Base-by-base conservation (phyloP, 2,888 invertebrate genomes). In the Hemaris fuciformis region DNA sequence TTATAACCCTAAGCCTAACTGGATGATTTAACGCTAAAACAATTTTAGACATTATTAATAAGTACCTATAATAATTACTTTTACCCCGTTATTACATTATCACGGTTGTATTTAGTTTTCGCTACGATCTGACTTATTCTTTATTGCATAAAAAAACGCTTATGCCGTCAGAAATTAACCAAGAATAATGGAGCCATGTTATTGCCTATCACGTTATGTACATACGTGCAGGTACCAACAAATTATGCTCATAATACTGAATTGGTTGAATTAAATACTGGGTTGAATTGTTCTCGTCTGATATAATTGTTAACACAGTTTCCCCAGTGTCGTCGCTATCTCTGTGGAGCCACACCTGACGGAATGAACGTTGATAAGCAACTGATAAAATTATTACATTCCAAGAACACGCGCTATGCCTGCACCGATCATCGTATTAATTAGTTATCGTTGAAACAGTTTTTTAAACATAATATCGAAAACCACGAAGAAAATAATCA, bases 291-390 rank as follows among this genome's bases (percentile, higher is more conserved):
- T 48, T 60, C 48, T 22, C 45, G 57, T 25, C 34, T 60, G 23
- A 34, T 61, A 58, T 38, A 57, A 61, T 58, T 61, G 57, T 57
- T 45, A 61, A 46, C 46, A 61, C 43, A 57, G 22, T 61, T 61
- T 61, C 61, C 15, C 45, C 34, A 20, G 57, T 48, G 41, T 46
- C 22, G 41, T 4, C 18, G 34, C 38, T 61, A 61, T 61, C 61
- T 45, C 41, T n/a, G 1, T 20, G 38, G 46, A 63, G 71, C 74
- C 76, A 64, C 75, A 75, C 80, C 79, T 79, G 75, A 70, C 66
- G 72, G 67, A 62, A 62, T 66, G 61, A 64, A 62, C 59, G 43
- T 45, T 67, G 80, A 79, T 80, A 80, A 72, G 60, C 64, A 15
- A 6, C 62, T 60, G 75, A 75, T 77, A 73, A 68, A 64, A 60